These are phyloP conservation scores for Brotula barbata DNA, from an alignment of 2,797 vertebrate species.

Conservation along the genomic window DNA sequence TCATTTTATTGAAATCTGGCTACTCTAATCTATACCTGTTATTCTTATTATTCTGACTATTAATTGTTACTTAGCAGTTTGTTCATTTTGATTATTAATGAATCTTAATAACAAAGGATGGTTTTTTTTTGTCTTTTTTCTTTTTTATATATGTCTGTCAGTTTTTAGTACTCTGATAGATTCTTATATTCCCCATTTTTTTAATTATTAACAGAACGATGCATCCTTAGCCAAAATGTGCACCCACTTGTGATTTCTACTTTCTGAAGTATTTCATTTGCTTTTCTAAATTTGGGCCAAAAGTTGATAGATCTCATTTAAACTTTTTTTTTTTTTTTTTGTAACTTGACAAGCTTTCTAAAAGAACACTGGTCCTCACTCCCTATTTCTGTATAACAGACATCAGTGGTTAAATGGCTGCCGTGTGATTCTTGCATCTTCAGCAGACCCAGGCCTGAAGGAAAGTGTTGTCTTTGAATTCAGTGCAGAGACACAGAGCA, in stretches of 20 bases:
- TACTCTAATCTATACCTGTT: no score
- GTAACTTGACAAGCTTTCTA: constrained; percentile 26
- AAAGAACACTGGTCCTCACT: constrained; percentile 21
- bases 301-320: constrained; percentile 23
- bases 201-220: neutral
- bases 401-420: constrained; percentile 71
- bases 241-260: neutral
- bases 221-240: neutral
- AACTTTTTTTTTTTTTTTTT: constrained; percentile 21
- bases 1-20: no score
- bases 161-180: no score
- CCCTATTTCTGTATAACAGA: constrained; percentile 45
- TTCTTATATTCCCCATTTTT: no score
- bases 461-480: constrained; percentile 78
- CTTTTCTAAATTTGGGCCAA: constrained; percentile 26
- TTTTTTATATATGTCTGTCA: no score
- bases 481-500: constrained; percentile 64
- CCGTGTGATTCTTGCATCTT: constrained; percentile 71
- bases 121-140: no score
- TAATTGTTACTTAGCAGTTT: no score
- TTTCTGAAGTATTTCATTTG: constrained; percentile 19
- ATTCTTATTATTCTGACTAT: no score
- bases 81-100: no score
- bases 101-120: no score
- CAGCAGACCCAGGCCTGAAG: constrained; percentile 69